These are phyloP conservation scores for Thera britannica DNA, from an alignment of 2,888 invertebrate species.

Conservation along the genomic window DNA sequence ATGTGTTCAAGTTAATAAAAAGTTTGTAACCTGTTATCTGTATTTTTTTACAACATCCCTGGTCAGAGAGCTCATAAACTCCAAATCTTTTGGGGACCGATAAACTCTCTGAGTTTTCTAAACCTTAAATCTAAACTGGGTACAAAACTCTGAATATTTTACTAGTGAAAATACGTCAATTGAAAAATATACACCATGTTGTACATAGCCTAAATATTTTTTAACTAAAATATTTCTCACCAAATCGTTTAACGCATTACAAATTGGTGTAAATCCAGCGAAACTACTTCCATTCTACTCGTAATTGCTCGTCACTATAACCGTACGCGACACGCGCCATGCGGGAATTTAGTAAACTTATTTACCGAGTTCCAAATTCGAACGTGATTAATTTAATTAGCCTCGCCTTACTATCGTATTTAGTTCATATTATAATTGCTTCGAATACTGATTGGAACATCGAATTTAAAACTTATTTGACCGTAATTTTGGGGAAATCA, in stretches of 20 bases:
- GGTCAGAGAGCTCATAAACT: too few species aligned
- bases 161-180: too few species aligned
- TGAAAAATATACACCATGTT: too few species aligned
- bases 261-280: slow-evolving; percentile 15
- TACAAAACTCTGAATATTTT: too few species aligned
- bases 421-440: slow-evolving; percentile 12
- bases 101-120: too few species aligned
- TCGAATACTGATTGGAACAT: not conserved
- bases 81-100: too few species aligned
- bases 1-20: too few species aligned
- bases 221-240: not conserved
- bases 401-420: slow-evolving; percentile 41
- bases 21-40: too few species aligned
- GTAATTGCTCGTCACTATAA: slow-evolving; percentile 32
- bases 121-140: too few species aligned
- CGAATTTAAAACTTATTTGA: not conserved
- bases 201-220: too few species aligned
- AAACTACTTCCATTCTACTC: slow-evolving; percentile 16
- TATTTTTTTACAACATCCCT: too few species aligned
- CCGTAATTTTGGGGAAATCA: not conserved
- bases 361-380: slow-evolving; percentile 49
- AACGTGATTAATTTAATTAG: slow-evolving; percentile 65
- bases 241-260: not conserved
- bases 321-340: slow-evolving; percentile 21
- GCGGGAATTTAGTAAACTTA: slow-evolving; percentile 31